Evolutionary conservation across 2,888 invertebrate species (phyloP).

Genomic region (Panopea generosa): DNA sequence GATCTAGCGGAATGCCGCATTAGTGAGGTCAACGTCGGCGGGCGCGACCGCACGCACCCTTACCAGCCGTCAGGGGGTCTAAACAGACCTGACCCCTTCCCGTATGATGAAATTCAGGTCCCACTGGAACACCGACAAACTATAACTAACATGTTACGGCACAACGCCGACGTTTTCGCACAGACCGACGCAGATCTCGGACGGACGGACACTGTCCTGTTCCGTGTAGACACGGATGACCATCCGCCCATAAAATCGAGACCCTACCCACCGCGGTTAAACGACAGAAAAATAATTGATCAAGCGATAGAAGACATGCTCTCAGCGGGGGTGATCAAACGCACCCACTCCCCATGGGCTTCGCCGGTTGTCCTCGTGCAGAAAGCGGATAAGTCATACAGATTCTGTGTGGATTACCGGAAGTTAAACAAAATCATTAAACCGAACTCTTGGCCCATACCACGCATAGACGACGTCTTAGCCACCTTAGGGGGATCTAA

Average conservation of each 20-base stretch:
- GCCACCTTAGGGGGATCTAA: not conserved
- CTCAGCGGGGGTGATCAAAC: too few species aligned
- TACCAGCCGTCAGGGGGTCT: too few species aligned
- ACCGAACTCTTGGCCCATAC: slow-evolving; percentile 19
- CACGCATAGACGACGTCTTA: slow-evolving; percentile 24
- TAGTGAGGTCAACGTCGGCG: too few species aligned
- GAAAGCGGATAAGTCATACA: slow-evolving; percentile 8
- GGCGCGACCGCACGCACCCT: too few species aligned
- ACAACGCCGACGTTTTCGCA: too few species aligned
- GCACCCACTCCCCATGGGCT: not conserved
- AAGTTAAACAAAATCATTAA: slow-evolving; percentile 17
- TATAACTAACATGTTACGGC: too few species aligned
- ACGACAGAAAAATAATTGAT: slow-evolving; percentile 9
- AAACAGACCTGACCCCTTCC: too few species aligned
- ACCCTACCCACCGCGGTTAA: slow-evolving; percentile 22
- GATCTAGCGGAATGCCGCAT: too few species aligned
- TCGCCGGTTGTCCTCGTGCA: not conserved
- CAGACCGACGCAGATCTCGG: too few species aligned
- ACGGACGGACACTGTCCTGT: not conserved
- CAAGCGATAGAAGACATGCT: slow-evolving; percentile 3
- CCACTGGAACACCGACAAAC: too few species aligned
- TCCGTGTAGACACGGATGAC: slow-evolving; percentile 11
- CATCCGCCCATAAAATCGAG: slow-evolving; percentile 19
- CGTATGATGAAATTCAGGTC: too few species aligned
- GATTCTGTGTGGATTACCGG: too few species aligned